Conservation (phyloP, 2,113 vertebrate genomes). For the Mungos mungo region DNA sequence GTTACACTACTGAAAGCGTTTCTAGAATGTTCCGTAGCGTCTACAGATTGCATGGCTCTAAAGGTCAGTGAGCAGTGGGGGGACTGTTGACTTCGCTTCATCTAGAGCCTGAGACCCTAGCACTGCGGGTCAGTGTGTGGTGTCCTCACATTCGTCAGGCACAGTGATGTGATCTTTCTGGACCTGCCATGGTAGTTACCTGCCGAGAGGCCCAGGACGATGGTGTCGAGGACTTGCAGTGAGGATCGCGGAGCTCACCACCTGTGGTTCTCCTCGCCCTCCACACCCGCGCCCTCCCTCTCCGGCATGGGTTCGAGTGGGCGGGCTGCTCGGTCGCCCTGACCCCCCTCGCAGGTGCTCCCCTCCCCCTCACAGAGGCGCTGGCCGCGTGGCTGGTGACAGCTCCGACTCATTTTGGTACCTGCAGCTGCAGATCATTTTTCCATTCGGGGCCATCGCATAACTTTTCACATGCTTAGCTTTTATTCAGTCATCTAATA, state of each 20-base stretch:
- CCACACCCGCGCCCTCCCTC: accelerated
- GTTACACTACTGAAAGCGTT: not conserved
- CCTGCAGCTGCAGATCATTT: not conserved
- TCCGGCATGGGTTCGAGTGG: not conserved
- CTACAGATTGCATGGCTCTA: not conserved
- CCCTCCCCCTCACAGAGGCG: not conserved
- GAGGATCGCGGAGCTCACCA: not conserved
- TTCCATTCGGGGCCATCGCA: not conserved
- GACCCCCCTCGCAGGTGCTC: not conserved
- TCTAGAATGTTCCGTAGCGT: not conserved
- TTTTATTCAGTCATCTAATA: not conserved
- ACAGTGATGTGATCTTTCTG: not conserved
- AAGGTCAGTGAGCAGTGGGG: not conserved
- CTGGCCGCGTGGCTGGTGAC: not conserved
- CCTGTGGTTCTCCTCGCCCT: not conserved
- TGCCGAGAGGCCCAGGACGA: not conserved
- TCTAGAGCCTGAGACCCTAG: not conserved
- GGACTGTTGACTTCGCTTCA: not conserved
- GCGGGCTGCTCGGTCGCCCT: accelerated
- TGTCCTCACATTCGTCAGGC: not conserved
- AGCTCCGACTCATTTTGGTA: not conserved
- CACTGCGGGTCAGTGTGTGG: not conserved
- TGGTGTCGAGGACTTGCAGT: not conserved
- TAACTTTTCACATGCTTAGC: not conserved
- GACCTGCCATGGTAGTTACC: not conserved